Evolutionary conservation across 2,888 invertebrate genomes (phyloP), one percentile per base, ranked within the genome.

Genomic region (Arrhopalites spinosus): DNA sequence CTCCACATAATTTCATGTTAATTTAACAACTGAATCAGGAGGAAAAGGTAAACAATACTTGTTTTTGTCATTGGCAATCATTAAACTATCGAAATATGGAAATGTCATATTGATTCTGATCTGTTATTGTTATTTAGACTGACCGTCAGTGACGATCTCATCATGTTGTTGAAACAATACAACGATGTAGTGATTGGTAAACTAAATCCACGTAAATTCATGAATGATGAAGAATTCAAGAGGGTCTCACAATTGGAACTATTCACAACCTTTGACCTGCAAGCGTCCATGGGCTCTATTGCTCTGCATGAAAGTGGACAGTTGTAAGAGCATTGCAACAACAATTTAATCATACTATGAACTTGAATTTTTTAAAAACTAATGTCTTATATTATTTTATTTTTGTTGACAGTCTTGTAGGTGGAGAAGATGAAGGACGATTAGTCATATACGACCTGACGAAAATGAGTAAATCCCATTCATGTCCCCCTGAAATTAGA

Each of bases 371-470:
- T n/a, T n/a, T n/a, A n/a, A n/a, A n/a, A n/a, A 17, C n/a, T 45
- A n/a, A 5, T 68, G 7, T 68, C 45, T 15, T 15, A 13, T 36
- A 29, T 5, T 70, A 13, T 2, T 25, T 15, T 17, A 25, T 20
- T 30, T 25, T 15, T 1, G 2, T 11, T 8, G 13, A 29, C 43
- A 75, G 75, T 25, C 45, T 75, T n/a, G 29, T 75, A 7, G 75
- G 75, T 0, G 75, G 75, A 23, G 70, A 70, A 36, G 70, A 75
- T 30, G 70, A 69, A 30, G 75, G 75, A 13, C 23, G 70, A 25
- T 69, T 75, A 15, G 70, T 75, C 17, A 27, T 75, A 7, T 75
- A 70, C 45, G 75, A 75, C 63, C 50, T 75, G n/a, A 70, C 75
- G n/a, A 45, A 25, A 63, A 75, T 75, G 20, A 70, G 47, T n/a